Percentiles rank a stretch among this genome's conserved stretches.
Conservation (phyloP, 1,140 invertebrate species). For the Caenorhabditis remanei region DNA sequence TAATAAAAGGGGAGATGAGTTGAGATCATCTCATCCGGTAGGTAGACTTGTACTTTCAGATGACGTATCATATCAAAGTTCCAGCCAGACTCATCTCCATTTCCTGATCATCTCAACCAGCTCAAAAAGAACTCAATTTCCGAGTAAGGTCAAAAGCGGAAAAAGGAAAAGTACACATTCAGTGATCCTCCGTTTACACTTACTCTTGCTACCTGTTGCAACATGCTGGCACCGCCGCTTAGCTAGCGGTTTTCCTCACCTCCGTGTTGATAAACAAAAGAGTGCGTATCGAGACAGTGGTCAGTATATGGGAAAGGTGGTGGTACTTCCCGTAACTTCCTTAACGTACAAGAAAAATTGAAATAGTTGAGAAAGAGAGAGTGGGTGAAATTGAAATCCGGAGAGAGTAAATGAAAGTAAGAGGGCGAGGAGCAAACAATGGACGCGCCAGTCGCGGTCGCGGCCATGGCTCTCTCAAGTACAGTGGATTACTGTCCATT, state of each 20-base stretch:
- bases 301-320: not conserved
- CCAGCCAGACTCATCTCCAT: too few species aligned
- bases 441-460: slow-evolving; percentile 53
- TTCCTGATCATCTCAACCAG: too few species aligned
- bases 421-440: slow-evolving; percentile 41
- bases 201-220: slow-evolving; percentile 46
- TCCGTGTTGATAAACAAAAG: slow-evolving; percentile 49
- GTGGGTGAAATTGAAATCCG: slow-evolving; percentile 37
- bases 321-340: slow-evolving; percentile 37
- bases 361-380: not conserved
- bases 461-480: slow-evolving; percentile 49
- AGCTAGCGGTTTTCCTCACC: slow-evolving; percentile 52
- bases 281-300: slow-evolving; percentile 34
- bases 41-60: too few species aligned
- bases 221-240: slow-evolving; percentile 45
- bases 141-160: slow-evolving; percentile 1
- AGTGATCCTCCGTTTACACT: slow-evolving; percentile 18
- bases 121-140: not conserved
- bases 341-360: slow-evolving; percentile 39
- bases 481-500: slow-evolving; percentile 54
- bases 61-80: too few species aligned
- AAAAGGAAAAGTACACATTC: slow-evolving; percentile 34
- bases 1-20: not conserved
- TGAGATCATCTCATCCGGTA: too few species aligned
- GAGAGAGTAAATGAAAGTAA: slow-evolving; percentile 19